Evolutionary conservation across 2,797 vertebrate genomes (phyloP), one percentile per base, ranked within the genome.

Genomic region (Pantherophis vulpinus): DNA sequence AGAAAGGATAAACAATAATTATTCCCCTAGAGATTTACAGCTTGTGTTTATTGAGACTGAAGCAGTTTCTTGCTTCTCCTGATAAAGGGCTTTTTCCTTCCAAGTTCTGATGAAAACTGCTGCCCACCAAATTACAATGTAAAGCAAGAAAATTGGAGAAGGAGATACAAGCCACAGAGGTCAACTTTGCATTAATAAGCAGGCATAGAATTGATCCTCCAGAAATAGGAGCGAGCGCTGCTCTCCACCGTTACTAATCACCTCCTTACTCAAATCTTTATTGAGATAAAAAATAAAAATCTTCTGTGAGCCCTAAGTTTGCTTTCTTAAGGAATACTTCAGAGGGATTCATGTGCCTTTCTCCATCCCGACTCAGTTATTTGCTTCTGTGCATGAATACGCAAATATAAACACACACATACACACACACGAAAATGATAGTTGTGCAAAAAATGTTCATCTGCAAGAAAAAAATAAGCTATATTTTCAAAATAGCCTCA

Each of bases 171-270:
- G 88, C 89, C 91, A 87, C 20, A 27, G 56, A 58, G 74, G 55
- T 92, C 89, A 94, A 29, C 42, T 59, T 88, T 94, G 87, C 91
- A 89, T 90, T 89, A 95, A 91, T 89, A 59, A 93, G 58, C 87
- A 91, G 25, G 60, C 25, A 79, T 42, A 6, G 14, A 87, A 70
- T 47, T 47, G 54, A 66, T 47, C 60, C 20, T 29, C 66, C 90
- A 54, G 54, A 18, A 93, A 18, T 29, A 37, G 87, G 23, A 87
- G 56, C 86, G 2, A 3, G 51, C 13, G 86, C 59, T 59, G 32
- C n/a, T 94, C n/a, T 92, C 59, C 86, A 32, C 90, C 20, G 5
- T 94, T 10, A 0, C 89, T 91, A 92, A 86, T 58, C 20, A 54
- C 54, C 51, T 29, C 91, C 89, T 93, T 90, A 86, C 79, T 88